Percentiles rank a stretch among this genome's conserved stretches.
phyloP scores from a whole-genome alignment of 2,113 vertebrate species.

The Beaufortia kweichowensis region DNA sequence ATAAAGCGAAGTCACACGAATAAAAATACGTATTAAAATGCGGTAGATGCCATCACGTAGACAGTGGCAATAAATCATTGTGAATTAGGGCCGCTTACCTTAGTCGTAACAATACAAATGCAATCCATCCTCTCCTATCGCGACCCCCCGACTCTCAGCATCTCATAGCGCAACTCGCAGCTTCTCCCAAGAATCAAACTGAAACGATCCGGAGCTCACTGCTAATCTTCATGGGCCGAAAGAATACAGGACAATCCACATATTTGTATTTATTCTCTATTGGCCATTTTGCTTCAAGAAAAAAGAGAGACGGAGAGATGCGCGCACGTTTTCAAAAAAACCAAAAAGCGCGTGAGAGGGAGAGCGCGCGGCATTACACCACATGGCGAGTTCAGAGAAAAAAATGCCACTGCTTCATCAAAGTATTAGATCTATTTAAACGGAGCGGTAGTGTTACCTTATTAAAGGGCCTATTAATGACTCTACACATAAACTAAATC shows the following conservation, averaged over 20 bases:
- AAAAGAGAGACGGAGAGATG: background rate
- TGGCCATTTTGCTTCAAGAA: background rate
- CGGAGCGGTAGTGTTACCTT: background rate
- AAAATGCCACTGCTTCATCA: background rate
- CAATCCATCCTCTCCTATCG: constrained; percentile 84
- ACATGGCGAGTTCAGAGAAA: constrained; percentile 13
- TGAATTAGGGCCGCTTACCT: constrained; percentile 78
- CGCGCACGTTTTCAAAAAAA: background rate
- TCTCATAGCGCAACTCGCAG: constrained; percentile 56
- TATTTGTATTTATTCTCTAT: constrained; percentile 3
- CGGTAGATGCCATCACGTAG: background rate
- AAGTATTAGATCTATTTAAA: background rate
- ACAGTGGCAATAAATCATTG: background rate
- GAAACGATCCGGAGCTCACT: background rate
- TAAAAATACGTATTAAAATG: background rate
- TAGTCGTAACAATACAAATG: constrained; percentile 92
- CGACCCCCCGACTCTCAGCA: constrained; percentile 73
- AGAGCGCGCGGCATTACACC: constrained; percentile 12
- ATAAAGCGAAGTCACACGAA: background rate
- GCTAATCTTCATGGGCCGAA: background rate
- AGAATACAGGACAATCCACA: constrained; percentile 3
- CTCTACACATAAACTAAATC: too few species aligned
- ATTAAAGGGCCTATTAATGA: too few species aligned
- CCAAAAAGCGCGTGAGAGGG: background rate
- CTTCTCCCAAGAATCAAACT: constrained; percentile 39